A percentile compares a stretch with the other conserved stretches of the same genome.
These are phyloP conservation scores for Eumeta japonica DNA, from an alignment of 1,140 invertebrate genomes.

Conservation along the genomic window DNA sequence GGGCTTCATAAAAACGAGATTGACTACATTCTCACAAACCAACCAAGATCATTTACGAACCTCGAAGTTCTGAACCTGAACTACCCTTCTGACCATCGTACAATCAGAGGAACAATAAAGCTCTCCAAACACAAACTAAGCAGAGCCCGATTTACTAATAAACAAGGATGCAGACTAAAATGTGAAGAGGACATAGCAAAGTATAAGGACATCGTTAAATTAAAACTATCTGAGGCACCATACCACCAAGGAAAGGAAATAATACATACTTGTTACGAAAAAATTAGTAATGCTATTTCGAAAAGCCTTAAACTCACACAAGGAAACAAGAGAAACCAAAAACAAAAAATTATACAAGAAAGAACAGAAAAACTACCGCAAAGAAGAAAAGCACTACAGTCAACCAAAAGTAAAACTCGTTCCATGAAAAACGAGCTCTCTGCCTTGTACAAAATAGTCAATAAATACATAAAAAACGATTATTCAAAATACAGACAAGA, in stretches of 20 bases:
- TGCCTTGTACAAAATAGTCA: slow-evolving; percentile 10
- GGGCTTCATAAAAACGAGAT: slow-evolving; percentile 14
- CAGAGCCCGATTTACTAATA: slow-evolving; percentile 1
- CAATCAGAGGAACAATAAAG: slow-evolving; percentile 12
- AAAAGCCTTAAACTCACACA: slow-evolving; percentile 7
- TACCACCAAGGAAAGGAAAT: too few species aligned
- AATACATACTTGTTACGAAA: slow-evolving; percentile 13
- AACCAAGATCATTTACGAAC: slow-evolving; percentile 8
- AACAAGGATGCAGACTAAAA: too few species aligned
- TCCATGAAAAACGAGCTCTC: slow-evolving; percentile 11
- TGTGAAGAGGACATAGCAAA: too few species aligned
- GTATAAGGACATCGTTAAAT: too few species aligned
- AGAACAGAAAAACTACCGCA: slow-evolving; percentile 6
- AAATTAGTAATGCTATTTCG: slow-evolving; percentile 6
- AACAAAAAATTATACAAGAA: slow-evolving; percentile 4
- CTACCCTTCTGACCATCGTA: slow-evolving; percentile 15
- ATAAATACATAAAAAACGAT: slow-evolving; percentile 10
- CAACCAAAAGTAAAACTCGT: slow-evolving; percentile 8
- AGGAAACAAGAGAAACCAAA: not conserved
- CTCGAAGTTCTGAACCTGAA: slow-evolving; percentile 14
- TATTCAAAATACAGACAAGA: slow-evolving; percentile 6
- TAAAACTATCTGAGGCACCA: too few species aligned
- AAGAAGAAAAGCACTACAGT: slow-evolving; percentile 10
- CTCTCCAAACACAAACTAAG: slow-evolving; percentile 5
- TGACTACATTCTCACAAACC: too few species aligned